phyloP scores from a whole-genome alignment of 2,888 invertebrate genomes.

The Stenolophus ochropezus region DNA sequence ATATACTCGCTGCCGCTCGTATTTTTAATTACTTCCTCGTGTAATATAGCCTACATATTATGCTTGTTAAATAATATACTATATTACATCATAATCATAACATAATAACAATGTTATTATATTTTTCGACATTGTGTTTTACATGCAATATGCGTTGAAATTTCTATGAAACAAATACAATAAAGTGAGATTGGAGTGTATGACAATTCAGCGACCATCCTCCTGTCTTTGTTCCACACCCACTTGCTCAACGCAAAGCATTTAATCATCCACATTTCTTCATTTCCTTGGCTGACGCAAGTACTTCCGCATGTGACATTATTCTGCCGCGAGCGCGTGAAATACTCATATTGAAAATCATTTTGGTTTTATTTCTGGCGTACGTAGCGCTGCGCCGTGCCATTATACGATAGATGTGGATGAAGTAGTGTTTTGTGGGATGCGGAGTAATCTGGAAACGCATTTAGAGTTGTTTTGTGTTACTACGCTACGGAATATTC shows the following conservation, averaged over 20 bases:
- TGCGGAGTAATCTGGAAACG: slow-evolving; percentile 16
- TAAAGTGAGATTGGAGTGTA: no score
- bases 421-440: slow-evolving; percentile 11
- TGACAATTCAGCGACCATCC: no score
- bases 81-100: no score
- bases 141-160: no score
- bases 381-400: neutral
- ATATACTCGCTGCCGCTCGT: no score
- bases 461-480: slow-evolving; percentile 10
- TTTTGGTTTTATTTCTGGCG: slow-evolving; percentile 10
- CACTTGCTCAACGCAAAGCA: neutral
- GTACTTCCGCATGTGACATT: neutral
- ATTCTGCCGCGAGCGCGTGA: neutral
- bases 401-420: slow-evolving; percentile 23
- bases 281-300: neutral
- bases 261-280: neutral
- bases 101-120: no score
- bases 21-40: no score
- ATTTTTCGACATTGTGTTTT: no score
- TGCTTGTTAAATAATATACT: no score
- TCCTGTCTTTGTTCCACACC: neutral
- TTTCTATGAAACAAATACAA: no score
- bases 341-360: slow-evolving; percentile 31
- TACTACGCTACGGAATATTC: neutral
- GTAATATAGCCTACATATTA: no score